Conservation (phyloP, 2,888 invertebrate species). For the Troides oblongomaculatus region DNA sequence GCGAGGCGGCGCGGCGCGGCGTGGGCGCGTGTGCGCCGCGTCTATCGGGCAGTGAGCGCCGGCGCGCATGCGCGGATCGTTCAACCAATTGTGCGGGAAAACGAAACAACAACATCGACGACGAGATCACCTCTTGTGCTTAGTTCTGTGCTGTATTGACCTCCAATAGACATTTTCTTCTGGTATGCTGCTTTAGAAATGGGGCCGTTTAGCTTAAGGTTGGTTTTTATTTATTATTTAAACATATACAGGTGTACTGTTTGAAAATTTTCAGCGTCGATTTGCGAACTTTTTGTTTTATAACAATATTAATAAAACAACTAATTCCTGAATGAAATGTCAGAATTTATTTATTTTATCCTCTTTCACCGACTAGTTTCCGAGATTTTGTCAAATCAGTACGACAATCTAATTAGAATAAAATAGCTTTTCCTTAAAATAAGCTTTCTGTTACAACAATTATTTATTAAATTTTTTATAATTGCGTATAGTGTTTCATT, state of each 20-base stretch:
- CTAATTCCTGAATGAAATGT: too few relatives aligned
- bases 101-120: slow-evolving; percentile 37
- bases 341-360: too few relatives aligned
- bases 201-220: slow-evolving; percentile 68
- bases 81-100: slow-evolving; percentile 33
- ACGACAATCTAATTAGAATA: too few relatives aligned
- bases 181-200: slow-evolving; percentile 68
- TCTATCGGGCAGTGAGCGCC: slow-evolving; percentile 54
- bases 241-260: neutral
- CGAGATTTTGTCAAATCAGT: too few relatives aligned
- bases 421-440: too few relatives aligned
- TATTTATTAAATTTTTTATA: too few relatives aligned
- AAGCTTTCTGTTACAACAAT: too few relatives aligned
- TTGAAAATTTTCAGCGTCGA: neutral
- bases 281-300: too few relatives aligned
- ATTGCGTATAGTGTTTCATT: too few relatives aligned
- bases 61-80: slow-evolving; percentile 58
- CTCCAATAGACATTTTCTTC: slow-evolving; percentile 37
- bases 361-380: too few relatives aligned
- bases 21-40: slow-evolving; percentile 45
- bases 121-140: slow-evolving; percentile 47
- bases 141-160: slow-evolving; percentile 50
- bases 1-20: slow-evolving; percentile 41
- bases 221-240: slow-evolving; percentile 12
- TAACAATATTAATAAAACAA: too few relatives aligned